Evolutionary conservation across 2,797 vertebrate species (phyloP), one percentile per base, ranked within the genome.

Genomic region (Channallabes apus): DNA sequence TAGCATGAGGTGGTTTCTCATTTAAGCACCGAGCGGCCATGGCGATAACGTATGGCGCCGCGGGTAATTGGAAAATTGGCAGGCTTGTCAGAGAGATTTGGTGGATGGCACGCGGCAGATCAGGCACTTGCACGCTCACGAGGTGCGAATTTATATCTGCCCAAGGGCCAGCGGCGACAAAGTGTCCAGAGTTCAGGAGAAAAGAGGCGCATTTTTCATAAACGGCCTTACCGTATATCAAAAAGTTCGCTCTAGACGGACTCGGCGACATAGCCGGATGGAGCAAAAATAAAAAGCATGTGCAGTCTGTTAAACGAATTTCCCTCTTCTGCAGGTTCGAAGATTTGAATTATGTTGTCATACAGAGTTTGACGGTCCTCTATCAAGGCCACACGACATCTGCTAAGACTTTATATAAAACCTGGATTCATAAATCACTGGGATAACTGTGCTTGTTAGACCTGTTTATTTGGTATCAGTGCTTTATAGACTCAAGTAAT

Each of bases 21-120:
- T 97, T 96, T 96, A 96, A 95, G 95, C 96, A 93, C 93, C 94
- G 94, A 95, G 94, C 94, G 94, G 96, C 94, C 94, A 35, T 94
- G 94, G 94, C 90, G 93, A 97, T 98, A 97, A 98, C 94, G 92
- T 96, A 98, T 96, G 94, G 96, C 89, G 89, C 94, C 94, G 94
- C 94, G 94, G 94, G 96, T 97, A 97, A 98, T 97, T 98, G 97
- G 96, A 97, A 97, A 98, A 98, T 97, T 97, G 97, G 95, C 96
- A 96, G 95, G 92, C 93, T 95, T 96, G 96, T 97, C 96, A 96
- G 94, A 93, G 95, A 96, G 96, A 95, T 95, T 95, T 97, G 95
- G 95, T 97, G 93, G 95, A 97, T 96, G 95, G 95, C 92, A 95
- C 92, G 89, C 89, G 92, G 94, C 83, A 82, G 94, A 94, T 94